phyloP scores from a whole-genome alignment of 2,113 vertebrate genomes.

The Puffinus mauretanicus region DNA sequence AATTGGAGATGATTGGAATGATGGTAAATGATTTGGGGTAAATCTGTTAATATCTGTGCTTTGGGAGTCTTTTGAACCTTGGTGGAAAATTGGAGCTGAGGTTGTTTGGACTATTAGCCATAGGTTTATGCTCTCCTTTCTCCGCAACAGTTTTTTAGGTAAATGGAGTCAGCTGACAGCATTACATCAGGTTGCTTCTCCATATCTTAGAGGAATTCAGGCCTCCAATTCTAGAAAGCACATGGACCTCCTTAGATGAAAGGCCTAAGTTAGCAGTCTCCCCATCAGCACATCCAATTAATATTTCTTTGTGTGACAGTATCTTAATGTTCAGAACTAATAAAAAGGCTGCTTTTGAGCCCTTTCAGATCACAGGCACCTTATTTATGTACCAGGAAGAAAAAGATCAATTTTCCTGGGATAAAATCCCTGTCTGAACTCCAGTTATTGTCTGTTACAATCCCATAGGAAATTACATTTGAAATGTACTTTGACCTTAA shows the following conservation, averaged over 20 bases:
- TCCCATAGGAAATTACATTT: neutral
- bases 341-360: neutral
- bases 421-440: neutral
- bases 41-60: neutral
- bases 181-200: neutral
- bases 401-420: neutral
- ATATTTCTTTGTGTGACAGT: neutral
- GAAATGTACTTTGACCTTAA: neutral
- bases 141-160: neutral
- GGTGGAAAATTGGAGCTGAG: neutral
- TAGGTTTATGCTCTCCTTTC: neutral
- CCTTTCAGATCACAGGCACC: neutral
- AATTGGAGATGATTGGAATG: too few relatives aligned
- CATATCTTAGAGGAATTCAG: neutral
- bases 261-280: neutral
- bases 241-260: neutral
- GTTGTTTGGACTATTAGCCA: neutral
- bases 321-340: neutral
- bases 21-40: neutral
- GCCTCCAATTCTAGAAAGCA: neutral
- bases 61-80: neutral
- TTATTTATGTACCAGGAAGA: neutral
- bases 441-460: neutral
- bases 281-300: neutral
- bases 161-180: neutral